Evolutionary conservation across 2,797 vertebrate genomes (phyloP), one percentile per base, ranked within the genome.

Genomic region (Octomys mimax): DNA sequence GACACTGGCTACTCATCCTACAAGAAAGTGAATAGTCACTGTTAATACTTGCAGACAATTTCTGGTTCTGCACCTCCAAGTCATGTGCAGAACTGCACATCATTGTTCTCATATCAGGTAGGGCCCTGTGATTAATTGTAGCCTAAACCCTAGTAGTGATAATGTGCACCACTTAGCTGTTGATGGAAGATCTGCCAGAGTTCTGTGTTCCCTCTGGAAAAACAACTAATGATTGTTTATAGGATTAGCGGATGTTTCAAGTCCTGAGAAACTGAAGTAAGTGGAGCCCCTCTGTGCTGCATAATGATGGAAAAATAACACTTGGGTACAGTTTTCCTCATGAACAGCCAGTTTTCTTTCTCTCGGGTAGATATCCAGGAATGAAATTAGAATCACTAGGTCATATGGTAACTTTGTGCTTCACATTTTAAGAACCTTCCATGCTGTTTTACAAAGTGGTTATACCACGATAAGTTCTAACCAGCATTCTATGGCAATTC

Each of bases 121-220:
- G 16, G 24, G 18, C 7, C 49, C 46, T 78, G 64, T 59, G 22
- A 49, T 86, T 81, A 81, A 87, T 92, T 91, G 61, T 13, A n/a
- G 80, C 31, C 87, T 87, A 57, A 88, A 93, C 19, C 83, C 33
- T 86, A 92, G 31, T 52, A 64, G 31, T 73, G 89, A n/a, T 49
- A 68, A 89, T 81, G 36, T 62, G 95, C 64, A 68, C n/a, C 49
- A 26, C 36, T 62, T 82, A 91, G 75, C 46, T 93, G 61, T 16
- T 96, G 16, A 81, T n/a, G 12, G 11, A 86, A 93, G 54, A 87
- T 49, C 59, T 87, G 33, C 26, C 66, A 61, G 33, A 82, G 13
- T 59, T 81, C 79, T 33, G 9, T 31, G 84, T 95, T 61, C 54
- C 18, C 22, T 78, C 61, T 78, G 28, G 31, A 84, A 75, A 81